These are phyloP conservation scores for Apamea anceps DNA, from an alignment of 2,888 invertebrate genomes.

Conservation along the genomic window DNA sequence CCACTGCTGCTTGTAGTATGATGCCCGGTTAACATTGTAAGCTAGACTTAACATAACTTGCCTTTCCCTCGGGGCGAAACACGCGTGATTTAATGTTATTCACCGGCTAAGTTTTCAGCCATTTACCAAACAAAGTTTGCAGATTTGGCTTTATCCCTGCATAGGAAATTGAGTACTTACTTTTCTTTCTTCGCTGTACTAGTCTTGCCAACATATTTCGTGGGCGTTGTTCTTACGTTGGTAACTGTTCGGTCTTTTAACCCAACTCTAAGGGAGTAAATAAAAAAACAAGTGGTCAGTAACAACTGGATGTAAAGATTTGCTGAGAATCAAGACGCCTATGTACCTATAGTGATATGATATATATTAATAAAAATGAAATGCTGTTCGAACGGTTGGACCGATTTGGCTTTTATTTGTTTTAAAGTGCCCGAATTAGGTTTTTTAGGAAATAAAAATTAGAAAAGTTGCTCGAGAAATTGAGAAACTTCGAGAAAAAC, in stretches of 20 bases:
- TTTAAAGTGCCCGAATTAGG: background rate
- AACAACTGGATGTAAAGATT: background rate
- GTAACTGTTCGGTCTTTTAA: constrained; percentile 78
- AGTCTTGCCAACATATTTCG: constrained; percentile 77
- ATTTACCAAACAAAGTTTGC: background rate
- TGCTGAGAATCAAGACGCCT: background rate
- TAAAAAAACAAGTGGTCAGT: background rate
- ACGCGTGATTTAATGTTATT: background rate
- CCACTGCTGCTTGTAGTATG: background rate
- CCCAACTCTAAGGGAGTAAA: constrained; percentile 75
- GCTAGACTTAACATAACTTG: background rate
- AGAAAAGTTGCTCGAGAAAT: background rate
- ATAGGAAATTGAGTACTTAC: constrained; percentile 69
- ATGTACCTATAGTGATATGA: background rate
- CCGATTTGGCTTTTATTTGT: background rate
- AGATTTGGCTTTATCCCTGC: background rate
- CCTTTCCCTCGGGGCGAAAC: background rate
- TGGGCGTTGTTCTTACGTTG: constrained; percentile 73
- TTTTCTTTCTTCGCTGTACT: constrained; percentile 82
- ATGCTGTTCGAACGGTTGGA: background rate
- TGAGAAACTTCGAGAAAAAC: background rate
- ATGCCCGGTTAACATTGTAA: background rate
- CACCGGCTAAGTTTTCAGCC: background rate
- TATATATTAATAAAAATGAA: background rate
- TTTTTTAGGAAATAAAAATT: background rate